A percentile compares a stretch with the other conserved stretches of the same genome.
Conservation (phyloP, 2,113 vertebrate genomes). For the Paratilapia polleni region DNA sequence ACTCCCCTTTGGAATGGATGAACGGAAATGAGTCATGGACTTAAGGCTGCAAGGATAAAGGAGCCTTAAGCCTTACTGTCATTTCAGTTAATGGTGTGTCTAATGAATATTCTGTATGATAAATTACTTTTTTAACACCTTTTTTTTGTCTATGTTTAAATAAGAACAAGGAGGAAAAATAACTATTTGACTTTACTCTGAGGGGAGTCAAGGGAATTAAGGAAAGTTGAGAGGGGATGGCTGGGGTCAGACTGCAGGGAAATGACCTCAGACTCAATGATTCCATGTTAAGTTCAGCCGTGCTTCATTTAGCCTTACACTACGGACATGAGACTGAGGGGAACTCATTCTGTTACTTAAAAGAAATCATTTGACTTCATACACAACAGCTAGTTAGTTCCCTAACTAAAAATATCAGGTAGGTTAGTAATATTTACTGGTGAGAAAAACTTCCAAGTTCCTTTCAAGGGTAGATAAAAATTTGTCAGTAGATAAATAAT, state of each 20-base stretch:
- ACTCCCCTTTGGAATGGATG: constrained; percentile 13
- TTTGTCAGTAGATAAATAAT: background rate
- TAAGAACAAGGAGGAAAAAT: background rate
- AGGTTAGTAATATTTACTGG: background rate
- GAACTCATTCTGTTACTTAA: constrained; percentile 19
- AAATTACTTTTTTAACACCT: background rate
- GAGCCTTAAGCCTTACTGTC: background rate
- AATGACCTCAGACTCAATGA: constrained; percentile 15
- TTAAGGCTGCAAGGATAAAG: background rate
- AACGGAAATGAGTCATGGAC: constrained; percentile 33
- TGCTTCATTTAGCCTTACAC: constrained; percentile 34
- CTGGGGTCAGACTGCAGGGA: constrained; percentile 12
- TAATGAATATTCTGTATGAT: background rate
- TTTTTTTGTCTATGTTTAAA: background rate
- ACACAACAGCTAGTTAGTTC: background rate
- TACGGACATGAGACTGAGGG: constrained; percentile 28
- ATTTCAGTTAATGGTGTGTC: background rate
- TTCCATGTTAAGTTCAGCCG: constrained; percentile 47
- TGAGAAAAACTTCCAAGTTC: background rate
- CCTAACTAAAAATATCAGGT: background rate
- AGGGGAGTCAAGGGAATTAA: background rate
- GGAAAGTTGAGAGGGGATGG: constrained; percentile 11
- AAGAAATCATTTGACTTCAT: constrained; percentile 12
- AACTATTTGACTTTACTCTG: background rate
- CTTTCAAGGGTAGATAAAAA: background rate